A percentile compares a stretch with the other conserved stretches of the same genome.
Evolutionary conservation across 2,888 invertebrate species (phyloP).

Genomic region (Uropetala carovei): DNA sequence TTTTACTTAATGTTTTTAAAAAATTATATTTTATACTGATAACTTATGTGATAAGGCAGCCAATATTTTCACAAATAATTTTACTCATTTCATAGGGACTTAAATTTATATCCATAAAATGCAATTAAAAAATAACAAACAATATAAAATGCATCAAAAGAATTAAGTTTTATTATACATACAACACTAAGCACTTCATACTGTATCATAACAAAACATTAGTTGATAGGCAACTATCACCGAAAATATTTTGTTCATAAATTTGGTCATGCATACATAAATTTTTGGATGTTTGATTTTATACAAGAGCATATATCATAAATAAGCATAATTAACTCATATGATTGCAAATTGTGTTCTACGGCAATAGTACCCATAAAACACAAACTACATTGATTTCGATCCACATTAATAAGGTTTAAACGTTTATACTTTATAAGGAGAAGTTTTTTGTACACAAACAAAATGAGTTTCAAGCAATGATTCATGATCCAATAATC

Average conservation of each 20-base stretch:
- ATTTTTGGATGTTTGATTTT: slow-evolving; percentile 46
- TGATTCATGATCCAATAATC: slow-evolving; percentile 54
- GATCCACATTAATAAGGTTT: slow-evolving; percentile 54
- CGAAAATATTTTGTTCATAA: slow-evolving; percentile 60
- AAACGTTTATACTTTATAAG: not conserved
- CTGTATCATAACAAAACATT: slow-evolving; percentile 59
- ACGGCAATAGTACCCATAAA: slow-evolving; percentile 41
- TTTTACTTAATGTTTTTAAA: no score
- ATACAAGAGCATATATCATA: slow-evolving; percentile 53
- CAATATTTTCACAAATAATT: no score
- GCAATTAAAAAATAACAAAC: slow-evolving; percentile 37
- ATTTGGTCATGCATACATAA: slow-evolving; percentile 59
- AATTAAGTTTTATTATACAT: slow-evolving; percentile 62
- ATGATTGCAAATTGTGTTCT: slow-evolving; percentile 24
- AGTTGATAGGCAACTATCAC: slow-evolving; percentile 62
- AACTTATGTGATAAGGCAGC: no score
- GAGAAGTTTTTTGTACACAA: slow-evolving; percentile 9
- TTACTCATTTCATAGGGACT: no score
- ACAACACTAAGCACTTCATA: slow-evolving; percentile 63
- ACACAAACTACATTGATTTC: slow-evolving; percentile 56
- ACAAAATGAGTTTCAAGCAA: slow-evolving; percentile 41
- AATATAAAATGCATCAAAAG: slow-evolving; percentile 60
- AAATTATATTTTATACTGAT: no score
- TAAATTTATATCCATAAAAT: not conserved
- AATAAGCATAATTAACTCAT: slow-evolving; percentile 58